A percentile compares a stretch with the other conserved stretches of the same genome.
These are phyloP conservation scores for Montifringilla adamsi DNA, from an alignment of 2,113 vertebrate species.

Conservation along the genomic window DNA sequence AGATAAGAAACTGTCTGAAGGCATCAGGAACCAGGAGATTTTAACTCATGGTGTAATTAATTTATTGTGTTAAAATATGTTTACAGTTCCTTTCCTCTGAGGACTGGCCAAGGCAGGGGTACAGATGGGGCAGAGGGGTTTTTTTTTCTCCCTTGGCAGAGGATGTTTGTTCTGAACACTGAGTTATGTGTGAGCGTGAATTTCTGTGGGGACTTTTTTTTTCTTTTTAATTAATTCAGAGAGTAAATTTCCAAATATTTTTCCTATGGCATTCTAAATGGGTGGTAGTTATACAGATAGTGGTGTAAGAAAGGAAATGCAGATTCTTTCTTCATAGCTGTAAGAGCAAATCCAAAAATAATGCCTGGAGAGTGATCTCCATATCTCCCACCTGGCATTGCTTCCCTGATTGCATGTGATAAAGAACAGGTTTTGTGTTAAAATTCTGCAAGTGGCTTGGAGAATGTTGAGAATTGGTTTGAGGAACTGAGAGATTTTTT, in stretches of 20 bases:
- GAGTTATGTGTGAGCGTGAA: background rate
- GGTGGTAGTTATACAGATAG: background rate
- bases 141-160: background rate
- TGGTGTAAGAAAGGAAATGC: background rate
- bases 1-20: background rate
- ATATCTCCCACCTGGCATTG: background rate
- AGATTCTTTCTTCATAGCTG: background rate
- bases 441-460: background rate
- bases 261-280: background rate
- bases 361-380: background rate
- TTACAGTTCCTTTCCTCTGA: background rate
- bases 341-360: background rate
- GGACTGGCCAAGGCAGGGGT: background rate
- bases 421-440: background rate
- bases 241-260: background rate
- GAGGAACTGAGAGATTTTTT: background rate
- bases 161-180: background rate
- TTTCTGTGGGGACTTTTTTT: background rate
- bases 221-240: background rate
- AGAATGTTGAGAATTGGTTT: background rate
- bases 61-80: background rate
- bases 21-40: background rate
- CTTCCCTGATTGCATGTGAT: background rate
- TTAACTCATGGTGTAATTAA: background rate
- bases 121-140: background rate